Evolutionary conservation across 2,797 vertebrate genomes (phyloP).

Genomic region (Coilia nasus): DNA sequence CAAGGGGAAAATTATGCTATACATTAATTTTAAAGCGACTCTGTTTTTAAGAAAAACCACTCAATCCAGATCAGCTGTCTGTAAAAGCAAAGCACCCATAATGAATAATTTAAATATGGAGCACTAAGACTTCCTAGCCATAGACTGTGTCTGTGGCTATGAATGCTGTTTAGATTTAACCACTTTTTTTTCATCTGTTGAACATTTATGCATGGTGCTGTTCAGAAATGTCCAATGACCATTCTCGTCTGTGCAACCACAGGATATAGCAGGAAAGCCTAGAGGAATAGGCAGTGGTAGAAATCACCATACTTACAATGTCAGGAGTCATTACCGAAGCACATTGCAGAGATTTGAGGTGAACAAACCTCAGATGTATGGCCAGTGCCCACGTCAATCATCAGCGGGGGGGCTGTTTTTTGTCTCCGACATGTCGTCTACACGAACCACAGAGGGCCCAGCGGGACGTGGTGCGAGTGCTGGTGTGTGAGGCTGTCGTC

Average conservation of each 20-base stretch:
- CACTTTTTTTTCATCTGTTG: background rate
- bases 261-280: background rate
- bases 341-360: conserved; percentile 33
- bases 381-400: background rate
- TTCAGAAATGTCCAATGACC: background rate
- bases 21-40: conserved; percentile 28
- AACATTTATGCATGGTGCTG: background rate
- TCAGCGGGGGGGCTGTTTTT: conserved; percentile 6
- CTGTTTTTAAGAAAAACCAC: conserved; percentile 32
- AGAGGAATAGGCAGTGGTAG: conserved; percentile 16
- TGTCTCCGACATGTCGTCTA: background rate
- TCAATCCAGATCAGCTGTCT: conserved; percentile 27
- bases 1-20: conserved; percentile 32
- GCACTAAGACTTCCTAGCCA: background rate
- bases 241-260: conserved; percentile 14
- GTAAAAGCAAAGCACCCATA: conserved; percentile 30
- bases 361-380: background rate
- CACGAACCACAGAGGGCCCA: background rate
- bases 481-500: background rate
- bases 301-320: conserved; percentile 36
- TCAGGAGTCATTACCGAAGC: conserved; percentile 35
- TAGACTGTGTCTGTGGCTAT: background rate
- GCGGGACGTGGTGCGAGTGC: background rate
- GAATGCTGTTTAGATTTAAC: background rate
- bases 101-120: background rate